Evolutionary conservation across 1,140 invertebrate species (phyloP).

Genomic region (Adelges cooleyi): DNA sequence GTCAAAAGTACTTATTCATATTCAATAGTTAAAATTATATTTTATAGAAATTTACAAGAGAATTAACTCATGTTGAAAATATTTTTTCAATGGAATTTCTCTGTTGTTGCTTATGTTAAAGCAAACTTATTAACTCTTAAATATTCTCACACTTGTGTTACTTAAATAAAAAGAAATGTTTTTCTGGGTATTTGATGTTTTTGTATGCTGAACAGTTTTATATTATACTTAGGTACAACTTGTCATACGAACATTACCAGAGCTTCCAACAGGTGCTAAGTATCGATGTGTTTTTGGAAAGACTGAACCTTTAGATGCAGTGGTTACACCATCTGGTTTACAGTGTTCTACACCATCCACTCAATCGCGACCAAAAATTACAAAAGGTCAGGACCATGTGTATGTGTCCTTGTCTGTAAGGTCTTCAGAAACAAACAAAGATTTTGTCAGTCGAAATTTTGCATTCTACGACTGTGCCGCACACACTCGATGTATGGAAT

Average conservation of each 20-base stretch:
- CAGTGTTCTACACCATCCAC: slow-evolving; percentile 74
- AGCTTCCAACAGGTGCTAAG: slow-evolving; percentile 74
- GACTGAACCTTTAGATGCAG: slow-evolving; percentile 72
- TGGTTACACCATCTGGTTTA: slow-evolving; percentile 64
- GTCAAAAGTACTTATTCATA: slow-evolving; percentile 48
- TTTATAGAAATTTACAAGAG: too few relatives aligned
- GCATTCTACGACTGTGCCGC: slow-evolving; percentile 88
- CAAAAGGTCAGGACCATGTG: slow-evolving; percentile 72
- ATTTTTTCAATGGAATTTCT: too few relatives aligned
- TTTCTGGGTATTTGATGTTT: not conserved
- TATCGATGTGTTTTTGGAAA: slow-evolving; percentile 88
- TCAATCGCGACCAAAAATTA: slow-evolving; percentile 62
- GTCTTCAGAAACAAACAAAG: slow-evolving; percentile 86
- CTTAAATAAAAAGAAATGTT: too few relatives aligned
- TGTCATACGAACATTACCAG: slow-evolving; percentile 77
- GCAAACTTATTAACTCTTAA: too few relatives aligned
- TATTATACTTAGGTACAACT: slow-evolving; percentile 51
- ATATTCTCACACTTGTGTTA: too few relatives aligned
- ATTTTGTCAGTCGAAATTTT: slow-evolving; percentile 87
- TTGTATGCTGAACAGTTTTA: not conserved
- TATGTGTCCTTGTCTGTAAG: slow-evolving; percentile 83
- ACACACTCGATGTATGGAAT: slow-evolving; percentile 73
- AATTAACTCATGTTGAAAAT: too few relatives aligned
- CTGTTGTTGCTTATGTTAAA: too few relatives aligned
- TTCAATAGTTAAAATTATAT: not conserved